These are phyloP conservation scores for Mormyrops attenuatus DNA, from an alignment of 2,797 vertebrate genomes.

Conservation along the genomic window DNA sequence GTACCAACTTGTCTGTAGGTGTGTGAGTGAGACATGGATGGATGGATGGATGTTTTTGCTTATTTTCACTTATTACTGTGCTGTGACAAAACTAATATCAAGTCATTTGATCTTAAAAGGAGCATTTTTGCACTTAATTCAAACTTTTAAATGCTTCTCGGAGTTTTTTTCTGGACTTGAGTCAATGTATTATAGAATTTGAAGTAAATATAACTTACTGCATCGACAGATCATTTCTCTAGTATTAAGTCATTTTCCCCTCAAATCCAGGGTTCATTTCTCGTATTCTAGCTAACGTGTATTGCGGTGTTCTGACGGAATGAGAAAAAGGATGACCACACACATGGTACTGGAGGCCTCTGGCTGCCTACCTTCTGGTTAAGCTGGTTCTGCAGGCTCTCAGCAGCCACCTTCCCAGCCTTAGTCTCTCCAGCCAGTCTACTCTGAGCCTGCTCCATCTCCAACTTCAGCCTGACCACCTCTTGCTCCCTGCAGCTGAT, in stretches of 20 bases:
- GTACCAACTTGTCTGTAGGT: too few species aligned
- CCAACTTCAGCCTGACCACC: slow-evolving; percentile 48
- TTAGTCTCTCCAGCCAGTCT: slow-evolving; percentile 57
- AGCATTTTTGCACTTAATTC: too few species aligned
- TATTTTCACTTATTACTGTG: too few species aligned
- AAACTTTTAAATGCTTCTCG: neutral
- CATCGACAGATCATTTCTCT: neutral
- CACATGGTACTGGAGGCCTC: neutral
- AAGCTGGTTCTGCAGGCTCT: slow-evolving; percentile 62
- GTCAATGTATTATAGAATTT: neutral
- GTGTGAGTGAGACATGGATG: too few species aligned
- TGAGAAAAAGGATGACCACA: neutral
- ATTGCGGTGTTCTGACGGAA: neutral
- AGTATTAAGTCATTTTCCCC: neutral
- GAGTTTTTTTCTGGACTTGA: neutral
- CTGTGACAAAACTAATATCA: too few species aligned
- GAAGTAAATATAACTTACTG: neutral
- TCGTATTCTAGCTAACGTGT: neutral
- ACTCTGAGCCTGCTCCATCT: slow-evolving; percentile 63
- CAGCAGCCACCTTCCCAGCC: slow-evolving; percentile 50
- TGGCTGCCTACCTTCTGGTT: slow-evolving; percentile 66
- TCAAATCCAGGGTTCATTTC: neutral
- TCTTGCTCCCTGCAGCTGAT: slow-evolving; percentile 57
- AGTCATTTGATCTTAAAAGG: too few species aligned
- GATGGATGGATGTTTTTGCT: too few species aligned